Evolutionary conservation across 2,797 vertebrate species (phyloP), one percentile per base, ranked within the genome.

Genomic region (Cirrhinus molitorella): DNA sequence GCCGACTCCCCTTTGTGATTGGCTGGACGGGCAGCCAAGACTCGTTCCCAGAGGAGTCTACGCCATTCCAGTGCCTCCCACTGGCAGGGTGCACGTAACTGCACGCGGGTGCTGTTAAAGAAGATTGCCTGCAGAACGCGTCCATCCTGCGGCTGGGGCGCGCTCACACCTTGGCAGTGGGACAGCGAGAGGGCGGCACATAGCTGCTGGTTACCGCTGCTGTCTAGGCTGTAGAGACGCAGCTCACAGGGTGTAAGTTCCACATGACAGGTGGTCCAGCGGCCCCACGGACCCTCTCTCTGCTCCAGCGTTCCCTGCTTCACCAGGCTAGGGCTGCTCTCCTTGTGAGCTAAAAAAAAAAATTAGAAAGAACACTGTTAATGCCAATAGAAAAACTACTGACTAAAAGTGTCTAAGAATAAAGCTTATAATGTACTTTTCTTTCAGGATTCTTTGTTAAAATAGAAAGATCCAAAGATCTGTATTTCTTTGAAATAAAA

Each of bases 51-150:
- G 40, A 99, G 96, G 79, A 97, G 94, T 87, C 94, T 94, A 0
- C 95, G 96, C 98, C 98, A 99, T 87, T 99, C 96, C 91, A 96
- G 87, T 31, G 97, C 97, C 87, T 99, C 98, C 97, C 97, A 96
- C 0, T 97, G 95, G 70, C 94, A 97, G 87, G 95, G 90, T 0
- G 96, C 96, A 77, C 96, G 97, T 74, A 99, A 93, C 89, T 98
- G 97, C 17, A 99, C 93, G 17, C 95, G 95, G 0, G 95, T 97
- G 91, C 94, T 96, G 90, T 98, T 97, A 83, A 95, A 97, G 87
- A 99, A 95, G 74, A 99, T 89, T 0, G 96, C 91, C 28, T 98
- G 96, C 51, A 99, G 95, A 47, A 97, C 93, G 79, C 95, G 96
- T 71, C 93, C 94, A 87, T 98, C 97, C 1, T 94, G 92, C 43